Conservation (phyloP, 2,797 vertebrate species). For the Melanotaenia parkinsoni region DNA sequence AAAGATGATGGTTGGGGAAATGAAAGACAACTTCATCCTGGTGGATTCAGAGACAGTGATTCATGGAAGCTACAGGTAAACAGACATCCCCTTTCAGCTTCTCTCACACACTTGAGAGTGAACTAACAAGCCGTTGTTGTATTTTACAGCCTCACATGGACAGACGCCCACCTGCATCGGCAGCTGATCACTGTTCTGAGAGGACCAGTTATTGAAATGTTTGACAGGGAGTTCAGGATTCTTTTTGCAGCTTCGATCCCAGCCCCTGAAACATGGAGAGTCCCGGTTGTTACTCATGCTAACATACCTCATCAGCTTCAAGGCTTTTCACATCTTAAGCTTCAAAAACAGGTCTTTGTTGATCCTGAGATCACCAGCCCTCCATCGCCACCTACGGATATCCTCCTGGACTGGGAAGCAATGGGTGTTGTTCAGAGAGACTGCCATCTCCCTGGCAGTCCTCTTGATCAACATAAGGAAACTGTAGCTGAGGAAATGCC, state of each 20-base stretch:
- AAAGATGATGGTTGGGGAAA: constrained; percentile 83
- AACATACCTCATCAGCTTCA: constrained; percentile 16
- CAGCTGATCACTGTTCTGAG: constrained; percentile 87
- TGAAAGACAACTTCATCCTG: constrained; percentile 89
- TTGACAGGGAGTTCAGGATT: constrained; percentile 88
- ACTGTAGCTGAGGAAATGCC: constrained; percentile 5
- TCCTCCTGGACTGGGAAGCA: constrained; percentile 80
- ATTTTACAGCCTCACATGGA: constrained; percentile 87
- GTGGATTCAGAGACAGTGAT: constrained; percentile 87
- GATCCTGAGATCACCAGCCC: constrained; percentile 46
- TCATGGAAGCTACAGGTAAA: constrained; percentile 90
- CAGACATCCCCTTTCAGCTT: not conserved
- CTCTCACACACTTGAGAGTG: not conserved
- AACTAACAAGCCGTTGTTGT: constrained; percentile 29
- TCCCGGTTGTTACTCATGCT: not conserved
- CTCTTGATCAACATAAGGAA: constrained; percentile 30
- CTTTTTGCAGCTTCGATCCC: constrained; percentile 86
- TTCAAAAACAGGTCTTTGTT: constrained; percentile 33
- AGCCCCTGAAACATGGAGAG: constrained; percentile 57
- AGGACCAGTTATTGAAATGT: constrained; percentile 82
- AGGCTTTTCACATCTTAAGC: constrained; percentile 23
- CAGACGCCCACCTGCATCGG: constrained; percentile 87
- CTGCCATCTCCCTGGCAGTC: not conserved
- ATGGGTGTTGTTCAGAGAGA: constrained; percentile 74
- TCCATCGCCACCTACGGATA: constrained; percentile 62